A percentile compares a stretch with the other conserved stretches of the same genome.
These are phyloP conservation scores for Bombus confusus DNA, from an alignment of 1,140 invertebrate genomes.

Conservation along the genomic window DNA sequence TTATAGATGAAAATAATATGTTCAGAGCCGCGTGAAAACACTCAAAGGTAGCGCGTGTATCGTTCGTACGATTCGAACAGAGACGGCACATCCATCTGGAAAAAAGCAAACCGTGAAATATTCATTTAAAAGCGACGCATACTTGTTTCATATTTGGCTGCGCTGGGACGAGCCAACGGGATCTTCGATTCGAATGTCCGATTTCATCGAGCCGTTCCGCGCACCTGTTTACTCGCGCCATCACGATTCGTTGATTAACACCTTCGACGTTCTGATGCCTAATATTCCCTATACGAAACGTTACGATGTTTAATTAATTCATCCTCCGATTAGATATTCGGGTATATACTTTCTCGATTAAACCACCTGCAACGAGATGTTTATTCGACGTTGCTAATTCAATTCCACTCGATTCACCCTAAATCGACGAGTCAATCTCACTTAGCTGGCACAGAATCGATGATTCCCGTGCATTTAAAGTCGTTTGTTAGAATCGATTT, in stretches of 20 bases:
- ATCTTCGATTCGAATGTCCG: conserved; percentile 30
- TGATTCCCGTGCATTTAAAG: background rate
- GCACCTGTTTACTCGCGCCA: conserved; percentile 19
- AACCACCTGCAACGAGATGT: background rate
- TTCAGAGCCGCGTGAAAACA: background rate
- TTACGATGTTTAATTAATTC: background rate
- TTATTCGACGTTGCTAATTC: background rate
- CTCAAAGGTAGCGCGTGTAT: background rate
- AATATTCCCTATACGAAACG: background rate
- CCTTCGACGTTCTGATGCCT: background rate
- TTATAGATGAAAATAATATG: conserved; percentile 19
- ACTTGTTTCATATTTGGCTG: background rate
- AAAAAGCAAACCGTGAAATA: conserved; percentile 29
- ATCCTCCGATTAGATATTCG: background rate
- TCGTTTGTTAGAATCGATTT: background rate
- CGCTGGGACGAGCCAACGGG: background rate
- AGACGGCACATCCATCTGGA: background rate
- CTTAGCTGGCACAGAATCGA: background rate
- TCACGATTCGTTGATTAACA: conserved; percentile 34
- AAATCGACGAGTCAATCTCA: background rate
- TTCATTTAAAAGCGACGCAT: conserved; percentile 50
- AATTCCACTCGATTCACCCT: background rate
- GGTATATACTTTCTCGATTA: background rate
- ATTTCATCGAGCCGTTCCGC: conserved; percentile 23
- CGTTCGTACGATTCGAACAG: background rate